Evolutionary conservation across 2,888 invertebrate genomes (phyloP).

Genomic region (Erannis defoliaria): DNA sequence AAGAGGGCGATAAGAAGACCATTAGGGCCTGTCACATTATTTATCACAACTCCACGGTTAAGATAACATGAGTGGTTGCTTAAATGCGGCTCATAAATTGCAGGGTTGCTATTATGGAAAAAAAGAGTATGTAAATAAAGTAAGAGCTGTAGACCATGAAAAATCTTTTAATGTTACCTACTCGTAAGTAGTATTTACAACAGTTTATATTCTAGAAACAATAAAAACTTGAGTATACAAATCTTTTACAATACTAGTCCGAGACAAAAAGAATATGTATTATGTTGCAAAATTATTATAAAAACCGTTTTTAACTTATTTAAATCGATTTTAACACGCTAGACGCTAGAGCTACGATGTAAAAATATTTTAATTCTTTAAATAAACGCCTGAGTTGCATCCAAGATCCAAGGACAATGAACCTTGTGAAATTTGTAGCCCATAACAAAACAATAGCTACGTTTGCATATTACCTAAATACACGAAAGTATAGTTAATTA

Average conservation of each 20-base stretch:
- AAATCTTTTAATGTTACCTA: too few species aligned
- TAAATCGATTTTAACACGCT: background rate
- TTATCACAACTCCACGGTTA: conserved; percentile 57
- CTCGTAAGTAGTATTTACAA: too few species aligned
- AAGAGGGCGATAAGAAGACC: conserved; percentile 57
- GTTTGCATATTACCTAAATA: background rate
- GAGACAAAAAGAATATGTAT: too few species aligned
- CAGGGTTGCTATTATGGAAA: conserved; percentile 11
- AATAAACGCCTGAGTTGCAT: conserved; percentile 20
- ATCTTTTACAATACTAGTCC: too few species aligned
- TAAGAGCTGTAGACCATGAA: background rate
- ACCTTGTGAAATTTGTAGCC: background rate
- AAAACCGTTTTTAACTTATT: too few species aligned
- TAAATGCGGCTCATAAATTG: conserved; percentile 28
- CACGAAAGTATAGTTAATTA: too few species aligned
- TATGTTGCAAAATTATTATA: too few species aligned
- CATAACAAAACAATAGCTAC: background rate
- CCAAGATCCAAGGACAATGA: conserved; percentile 47
- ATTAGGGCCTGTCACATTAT: conserved; percentile 60
- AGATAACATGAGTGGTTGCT: conserved; percentile 49
- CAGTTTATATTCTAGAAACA: too few species aligned
- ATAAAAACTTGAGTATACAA: too few species aligned
- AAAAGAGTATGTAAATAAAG: background rate
- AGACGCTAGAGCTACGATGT: conserved; percentile 3
- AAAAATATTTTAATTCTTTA: conserved; percentile 8